A percentile compares a stretch with the other conserved stretches of the same genome.
These are phyloP conservation scores for Drosophila busckii DNA, from an alignment of 1,140 invertebrate genomes.

Conservation along the genomic window DNA sequence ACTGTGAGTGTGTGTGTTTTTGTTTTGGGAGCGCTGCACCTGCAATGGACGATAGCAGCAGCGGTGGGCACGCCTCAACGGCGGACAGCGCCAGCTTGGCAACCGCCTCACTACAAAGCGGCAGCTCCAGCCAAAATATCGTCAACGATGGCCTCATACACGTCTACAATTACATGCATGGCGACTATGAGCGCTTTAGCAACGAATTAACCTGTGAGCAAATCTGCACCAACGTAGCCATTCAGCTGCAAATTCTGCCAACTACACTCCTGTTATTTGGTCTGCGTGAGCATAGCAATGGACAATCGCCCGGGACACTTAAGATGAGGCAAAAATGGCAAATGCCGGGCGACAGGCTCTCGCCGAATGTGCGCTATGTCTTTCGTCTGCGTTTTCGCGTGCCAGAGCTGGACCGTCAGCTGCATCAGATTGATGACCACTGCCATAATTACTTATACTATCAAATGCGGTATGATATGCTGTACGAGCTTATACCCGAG, in stretches of 20 bases:
- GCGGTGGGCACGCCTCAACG: slow-evolving; percentile 49
- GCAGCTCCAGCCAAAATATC: slow-evolving; percentile 47
- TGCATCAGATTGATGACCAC: slow-evolving; percentile 85
- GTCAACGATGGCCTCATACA: slow-evolving; percentile 37
- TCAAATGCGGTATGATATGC: slow-evolving; percentile 89
- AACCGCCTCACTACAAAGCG: slow-evolving; percentile 43
- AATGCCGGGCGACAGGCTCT: slow-evolving; percentile 81
- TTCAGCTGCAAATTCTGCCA: slow-evolving; percentile 85
- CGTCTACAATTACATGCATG: slow-evolving; percentile 25
- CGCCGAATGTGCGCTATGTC: slow-evolving; percentile 82
- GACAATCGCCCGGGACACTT: slow-evolving; percentile 33
- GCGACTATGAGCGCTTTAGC: slow-evolving; percentile 6
- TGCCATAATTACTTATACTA: slow-evolving; percentile 92
- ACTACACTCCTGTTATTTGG: slow-evolving; percentile 88
- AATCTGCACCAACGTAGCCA: slow-evolving; percentile 85
- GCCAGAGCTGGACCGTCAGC: slow-evolving; percentile 80
- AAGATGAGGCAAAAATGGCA: slow-evolving; percentile 84
- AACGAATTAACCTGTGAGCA: slow-evolving; percentile 84
- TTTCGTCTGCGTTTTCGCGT: slow-evolving; percentile 89
- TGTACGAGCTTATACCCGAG: slow-evolving; percentile 88
- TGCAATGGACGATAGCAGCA: slow-evolving; percentile 56
- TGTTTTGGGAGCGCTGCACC: neutral
- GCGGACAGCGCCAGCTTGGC: slow-evolving; percentile 55
- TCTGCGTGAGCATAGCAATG: slow-evolving; percentile 74
- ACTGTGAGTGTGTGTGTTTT: no score